Conservation (phyloP, 2,113 vertebrate genomes). For the Gorsachius goisagi region DNA sequence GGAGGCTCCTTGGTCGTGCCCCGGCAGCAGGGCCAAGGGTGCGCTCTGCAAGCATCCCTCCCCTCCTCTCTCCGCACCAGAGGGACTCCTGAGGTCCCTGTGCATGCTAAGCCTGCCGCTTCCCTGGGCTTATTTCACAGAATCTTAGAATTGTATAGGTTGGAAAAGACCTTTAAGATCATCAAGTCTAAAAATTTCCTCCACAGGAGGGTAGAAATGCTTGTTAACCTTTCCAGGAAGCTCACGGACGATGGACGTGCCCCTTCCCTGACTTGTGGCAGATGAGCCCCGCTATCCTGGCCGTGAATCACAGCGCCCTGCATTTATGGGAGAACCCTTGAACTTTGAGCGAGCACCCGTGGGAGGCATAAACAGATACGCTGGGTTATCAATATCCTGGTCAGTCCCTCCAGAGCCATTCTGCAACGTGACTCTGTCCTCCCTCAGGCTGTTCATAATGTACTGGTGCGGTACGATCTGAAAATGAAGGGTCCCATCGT, state of each 20-base stretch:
- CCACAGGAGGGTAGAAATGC: not conserved
- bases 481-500: not conserved
- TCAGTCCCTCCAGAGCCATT: not conserved
- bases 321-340: not conserved
- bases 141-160: no score
- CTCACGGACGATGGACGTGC: rapidly evolving
- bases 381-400: not conserved
- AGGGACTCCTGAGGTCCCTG: no score
- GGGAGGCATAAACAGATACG: not conserved
- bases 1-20: not conserved
- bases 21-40: rapidly evolving
- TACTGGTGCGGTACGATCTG: rapidly evolving
- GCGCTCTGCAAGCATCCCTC: not conserved
- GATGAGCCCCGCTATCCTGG: not conserved
- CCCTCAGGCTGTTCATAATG: not conserved
- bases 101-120: not conserved
- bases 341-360: rapidly evolving
- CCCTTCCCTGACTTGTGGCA: not conserved
- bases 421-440: not conserved
- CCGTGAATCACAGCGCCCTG: rapidly evolving
- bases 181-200: no score
- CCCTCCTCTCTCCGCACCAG: rapidly evolving
- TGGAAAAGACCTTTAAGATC: no score
- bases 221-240: not conserved
- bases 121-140: not conserved